A percentile compares a stretch with the other conserved stretches of the same genome.
These are phyloP conservation scores for Drosophila sordidapex DNA, from an alignment of 2,888 invertebrate genomes.

Conservation along the genomic window DNA sequence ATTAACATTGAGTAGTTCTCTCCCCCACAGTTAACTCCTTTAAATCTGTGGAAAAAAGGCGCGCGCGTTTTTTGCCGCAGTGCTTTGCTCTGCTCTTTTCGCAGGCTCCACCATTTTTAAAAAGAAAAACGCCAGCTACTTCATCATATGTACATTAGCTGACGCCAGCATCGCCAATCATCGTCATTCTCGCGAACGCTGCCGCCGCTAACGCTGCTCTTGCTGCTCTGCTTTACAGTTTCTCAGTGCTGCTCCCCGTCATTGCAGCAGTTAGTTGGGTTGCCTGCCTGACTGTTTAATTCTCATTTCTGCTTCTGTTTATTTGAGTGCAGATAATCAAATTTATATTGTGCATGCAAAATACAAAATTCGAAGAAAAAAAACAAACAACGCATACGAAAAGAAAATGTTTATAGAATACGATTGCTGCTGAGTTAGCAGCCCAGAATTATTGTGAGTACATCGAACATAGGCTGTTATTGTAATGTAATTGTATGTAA, in stretches of 20 bases:
- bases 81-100: slow-evolving; percentile 31
- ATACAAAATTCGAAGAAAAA: slow-evolving; percentile 42
- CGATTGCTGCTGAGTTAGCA: slow-evolving; percentile 60
- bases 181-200: slow-evolving; percentile 64
- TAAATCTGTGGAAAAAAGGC: slow-evolving; percentile 62
- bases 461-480: slow-evolving; percentile 20
- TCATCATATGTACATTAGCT: slow-evolving; percentile 46
- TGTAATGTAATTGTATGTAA: slow-evolving; percentile 35
- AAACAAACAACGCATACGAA: slow-evolving; percentile 18
- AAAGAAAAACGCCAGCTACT: slow-evolving; percentile 49
- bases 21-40: slow-evolving; percentile 42
- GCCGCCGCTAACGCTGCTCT: slow-evolving; percentile 47
- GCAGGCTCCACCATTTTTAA: slow-evolving; percentile 75
- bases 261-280: slow-evolving; percentile 53
- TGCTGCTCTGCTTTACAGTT: slow-evolving; percentile 47
- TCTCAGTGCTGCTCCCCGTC: slow-evolving; percentile 53
- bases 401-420: slow-evolving; percentile 58
- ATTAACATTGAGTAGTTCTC: slow-evolving; percentile 20
- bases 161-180: slow-evolving; percentile 68
- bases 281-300: slow-evolving; percentile 40
- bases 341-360: slow-evolving; percentile 74
- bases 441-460: slow-evolving; percentile 50
- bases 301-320: slow-evolving; percentile 57
- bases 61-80: slow-evolving; percentile 54
- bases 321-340: slow-evolving; percentile 72